Conservation (phyloP, 1,140 invertebrate species). For the Bombyx mandarina region DNA sequence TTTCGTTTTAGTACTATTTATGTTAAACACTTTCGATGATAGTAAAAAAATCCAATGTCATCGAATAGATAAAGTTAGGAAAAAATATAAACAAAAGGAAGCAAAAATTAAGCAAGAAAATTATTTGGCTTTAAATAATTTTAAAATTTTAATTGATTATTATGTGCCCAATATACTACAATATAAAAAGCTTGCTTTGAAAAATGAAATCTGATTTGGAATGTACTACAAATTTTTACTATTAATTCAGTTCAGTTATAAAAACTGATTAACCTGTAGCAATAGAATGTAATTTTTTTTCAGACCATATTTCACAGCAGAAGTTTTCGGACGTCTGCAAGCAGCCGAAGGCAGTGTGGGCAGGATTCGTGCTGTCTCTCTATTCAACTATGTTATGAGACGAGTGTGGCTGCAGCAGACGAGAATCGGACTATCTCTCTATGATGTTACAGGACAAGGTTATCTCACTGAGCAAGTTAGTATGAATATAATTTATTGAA, state of each 20-base stretch:
- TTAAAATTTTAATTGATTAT: too few species aligned
- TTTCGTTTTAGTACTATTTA: too few species aligned
- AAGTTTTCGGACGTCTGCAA: slow-evolving; percentile 89
- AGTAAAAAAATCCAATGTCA: too few species aligned
- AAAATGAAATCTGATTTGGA: too few species aligned
- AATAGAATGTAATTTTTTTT: slow-evolving; percentile 10
- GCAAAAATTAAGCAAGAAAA: too few species aligned
- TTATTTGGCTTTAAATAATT: too few species aligned
- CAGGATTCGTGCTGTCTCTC: slow-evolving; percentile 83
- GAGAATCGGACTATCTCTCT: slow-evolving; percentile 91
- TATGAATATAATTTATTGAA: slow-evolving; percentile 14
- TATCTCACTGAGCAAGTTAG: slow-evolving; percentile 89
- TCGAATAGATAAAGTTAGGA: too few species aligned
- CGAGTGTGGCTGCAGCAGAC: slow-evolving; percentile 96
- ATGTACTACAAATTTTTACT: too few species aligned
- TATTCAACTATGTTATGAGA: slow-evolving; percentile 96
- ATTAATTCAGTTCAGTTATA: neutral
- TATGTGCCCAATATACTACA: too few species aligned
- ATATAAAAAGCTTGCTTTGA: too few species aligned
- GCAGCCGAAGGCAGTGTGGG: slow-evolving; percentile 85
- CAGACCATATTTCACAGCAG: slow-evolving; percentile 85
- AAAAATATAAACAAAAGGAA: too few species aligned
- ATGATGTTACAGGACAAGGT: slow-evolving; percentile 93
- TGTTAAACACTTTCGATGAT: too few species aligned
- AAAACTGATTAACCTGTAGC: neutral